These are phyloP conservation scores for Megaustenia siamemsis DNA, from an alignment of 2,888 invertebrate genomes.

Conservation along the genomic window DNA sequence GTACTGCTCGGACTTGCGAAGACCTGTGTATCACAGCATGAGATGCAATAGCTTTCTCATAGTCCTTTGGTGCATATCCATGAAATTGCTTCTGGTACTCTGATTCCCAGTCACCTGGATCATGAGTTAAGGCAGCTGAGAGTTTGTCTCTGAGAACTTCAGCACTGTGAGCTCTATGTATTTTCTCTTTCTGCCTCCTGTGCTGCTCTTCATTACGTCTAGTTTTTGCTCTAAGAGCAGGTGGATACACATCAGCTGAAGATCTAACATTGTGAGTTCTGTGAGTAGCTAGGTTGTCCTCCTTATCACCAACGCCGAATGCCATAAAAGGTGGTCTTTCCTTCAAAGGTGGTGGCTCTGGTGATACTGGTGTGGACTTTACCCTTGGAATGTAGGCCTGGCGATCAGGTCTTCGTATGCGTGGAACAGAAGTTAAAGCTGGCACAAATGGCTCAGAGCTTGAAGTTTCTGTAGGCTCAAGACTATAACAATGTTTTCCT, in stretches of 20 bases:
- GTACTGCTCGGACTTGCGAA: conserved; percentile 30
- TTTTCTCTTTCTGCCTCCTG: conserved; percentile 25
- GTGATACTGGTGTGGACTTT: conserved; percentile 23
- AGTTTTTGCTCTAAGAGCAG: conserved; percentile 47
- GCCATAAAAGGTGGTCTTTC: conserved; percentile 32
- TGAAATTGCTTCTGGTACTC: conserved; percentile 52
- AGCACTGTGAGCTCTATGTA: conserved; percentile 28
- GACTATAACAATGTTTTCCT: neutral
- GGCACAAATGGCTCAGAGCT: conserved; percentile 14
- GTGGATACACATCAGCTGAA: conserved; percentile 43
- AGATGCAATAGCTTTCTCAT: conserved; percentile 40
- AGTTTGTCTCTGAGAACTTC: conserved; percentile 47
- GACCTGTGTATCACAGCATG: conserved; percentile 47
- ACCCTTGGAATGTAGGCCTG: conserved; percentile 10
- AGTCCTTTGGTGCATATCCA: conserved; percentile 51
- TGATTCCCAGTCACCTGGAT: conserved; percentile 36
- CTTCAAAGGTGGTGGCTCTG: neutral
- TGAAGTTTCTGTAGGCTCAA: neutral
- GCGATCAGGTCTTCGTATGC: conserved; percentile 25
- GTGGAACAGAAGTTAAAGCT: neutral
- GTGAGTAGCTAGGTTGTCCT: conserved; percentile 37
- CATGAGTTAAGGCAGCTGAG: neutral
- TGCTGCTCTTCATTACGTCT: conserved; percentile 40
- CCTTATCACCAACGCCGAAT: conserved; percentile 45
- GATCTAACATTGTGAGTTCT: conserved; percentile 52